phyloP scores from a whole-genome alignment of 2,888 invertebrate genomes.

The Drosophila merina region DNA sequence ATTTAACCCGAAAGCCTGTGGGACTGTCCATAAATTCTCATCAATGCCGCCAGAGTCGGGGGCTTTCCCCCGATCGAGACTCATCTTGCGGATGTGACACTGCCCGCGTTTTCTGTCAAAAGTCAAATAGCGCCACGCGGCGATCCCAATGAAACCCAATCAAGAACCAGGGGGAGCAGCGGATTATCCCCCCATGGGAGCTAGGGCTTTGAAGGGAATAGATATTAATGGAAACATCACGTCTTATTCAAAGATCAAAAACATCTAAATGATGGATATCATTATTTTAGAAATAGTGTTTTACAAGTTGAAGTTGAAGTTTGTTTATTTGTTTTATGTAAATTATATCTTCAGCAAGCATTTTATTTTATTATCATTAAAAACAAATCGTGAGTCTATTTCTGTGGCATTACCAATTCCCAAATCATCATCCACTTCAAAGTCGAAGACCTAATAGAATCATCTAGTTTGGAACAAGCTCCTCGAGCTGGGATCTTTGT shows the following conservation, averaged over 20 bases:
- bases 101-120: constrained; percentile 61
- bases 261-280: constrained; percentile 3
- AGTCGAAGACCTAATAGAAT: constrained; percentile 11
- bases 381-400: constrained; percentile 9
- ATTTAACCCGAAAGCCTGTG: constrained; percentile 43
- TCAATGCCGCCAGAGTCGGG: constrained; percentile 48
- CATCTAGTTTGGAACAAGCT: constrained; percentile 11
- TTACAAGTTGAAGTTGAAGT: background rate
- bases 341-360: constrained; percentile 5
- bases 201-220: background rate
- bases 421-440: constrained; percentile 9
- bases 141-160: constrained; percentile 67
- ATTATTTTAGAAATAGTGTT: background rate
- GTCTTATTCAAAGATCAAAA: constrained; percentile 6
- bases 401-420: constrained; percentile 9
- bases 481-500: constrained; percentile 35
- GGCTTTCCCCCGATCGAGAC: constrained; percentile 3
- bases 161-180: constrained; percentile 59
- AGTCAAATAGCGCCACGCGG: constrained; percentile 77
- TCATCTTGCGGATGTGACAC: constrained; percentile 8
- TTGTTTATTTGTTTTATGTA: constrained; percentile 6
- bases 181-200: constrained; percentile 40
- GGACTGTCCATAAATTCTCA: constrained; percentile 69
- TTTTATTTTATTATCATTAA: constrained; percentile 6
- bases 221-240: constrained; percentile 14